Evolutionary conservation across 2,797 vertebrate genomes (phyloP).

Genomic region (Microchirus variegatus): DNA sequence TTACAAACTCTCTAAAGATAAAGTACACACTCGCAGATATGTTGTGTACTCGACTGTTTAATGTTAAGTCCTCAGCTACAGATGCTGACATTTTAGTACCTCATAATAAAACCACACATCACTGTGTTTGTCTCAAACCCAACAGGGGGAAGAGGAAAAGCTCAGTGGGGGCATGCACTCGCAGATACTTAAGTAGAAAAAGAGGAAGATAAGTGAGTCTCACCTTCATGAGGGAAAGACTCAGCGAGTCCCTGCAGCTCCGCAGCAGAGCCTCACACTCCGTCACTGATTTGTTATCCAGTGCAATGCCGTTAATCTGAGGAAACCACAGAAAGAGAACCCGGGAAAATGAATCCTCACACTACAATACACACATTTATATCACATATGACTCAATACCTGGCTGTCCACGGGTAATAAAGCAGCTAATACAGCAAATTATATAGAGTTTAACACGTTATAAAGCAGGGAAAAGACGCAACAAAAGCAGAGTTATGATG

Average conservation of each 20-base stretch:
- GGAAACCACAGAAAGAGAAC: constrained; percentile 39
- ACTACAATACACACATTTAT: constrained; percentile 55
- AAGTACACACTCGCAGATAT: too few species aligned
- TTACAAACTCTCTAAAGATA: too few species aligned
- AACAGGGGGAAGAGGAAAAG: constrained; percentile 8
- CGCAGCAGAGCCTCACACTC: constrained; percentile 95
- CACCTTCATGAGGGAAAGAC: constrained; percentile 97
- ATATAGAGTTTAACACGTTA: constrained; percentile 1
- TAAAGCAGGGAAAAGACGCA: constrained; percentile 6
- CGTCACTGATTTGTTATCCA: constrained; percentile 97
- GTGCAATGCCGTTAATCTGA: constrained; percentile 96
- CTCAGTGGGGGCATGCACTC: constrained; percentile 33
- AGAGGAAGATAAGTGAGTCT: constrained; percentile 48
- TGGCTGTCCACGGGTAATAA: constrained; percentile 13
- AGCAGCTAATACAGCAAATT: constrained; percentile 4
- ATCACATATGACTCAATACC: constrained; percentile 45
- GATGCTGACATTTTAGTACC: too few species aligned
- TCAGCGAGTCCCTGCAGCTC: constrained; percentile 92
- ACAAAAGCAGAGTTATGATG: background rate
- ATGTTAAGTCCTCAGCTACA: too few species aligned
- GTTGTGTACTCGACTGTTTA: too few species aligned
- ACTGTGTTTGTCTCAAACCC: background rate
- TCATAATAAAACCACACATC: too few species aligned
- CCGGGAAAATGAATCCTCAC: too few species aligned
- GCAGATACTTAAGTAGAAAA: constrained; percentile 25